Percentiles rank a stretch among this genome's conserved stretches.
phyloP scores from a whole-genome alignment of 2,888 invertebrate species.

The Dynastes hyllus region DNA sequence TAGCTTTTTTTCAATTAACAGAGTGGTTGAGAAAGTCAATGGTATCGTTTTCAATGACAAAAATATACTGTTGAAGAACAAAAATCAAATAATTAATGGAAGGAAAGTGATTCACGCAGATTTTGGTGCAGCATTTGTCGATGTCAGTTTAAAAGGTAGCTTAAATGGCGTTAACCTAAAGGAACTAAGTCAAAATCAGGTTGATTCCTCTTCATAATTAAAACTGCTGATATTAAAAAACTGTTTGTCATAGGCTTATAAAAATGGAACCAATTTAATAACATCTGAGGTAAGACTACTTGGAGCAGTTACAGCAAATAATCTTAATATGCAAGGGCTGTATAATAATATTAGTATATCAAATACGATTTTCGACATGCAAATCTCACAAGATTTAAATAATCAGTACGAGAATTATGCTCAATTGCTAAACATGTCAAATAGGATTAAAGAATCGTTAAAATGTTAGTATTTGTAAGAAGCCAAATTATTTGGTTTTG shows the following conservation, averaged over 20 bases:
- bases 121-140: conserved; percentile 58
- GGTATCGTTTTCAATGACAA: conserved; percentile 63
- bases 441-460: conserved; percentile 64
- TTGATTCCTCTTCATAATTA: conserved; percentile 53
- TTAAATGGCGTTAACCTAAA: conserved; percentile 64
- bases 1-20: conserved; percentile 53
- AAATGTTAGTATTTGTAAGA: conserved; percentile 60
- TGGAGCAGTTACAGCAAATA: conserved; percentile 62
- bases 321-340: conserved; percentile 63
- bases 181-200: conserved; percentile 65
- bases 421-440: conserved; percentile 62
- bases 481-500: neutral
- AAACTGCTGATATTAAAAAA: conserved; percentile 2
- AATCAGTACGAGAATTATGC: conserved; percentile 67
- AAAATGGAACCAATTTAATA: conserved; percentile 11
- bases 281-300: conserved; percentile 62
- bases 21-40: conserved; percentile 66
- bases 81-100: conserved; percentile 69
- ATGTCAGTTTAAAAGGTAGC: conserved; percentile 63
- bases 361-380: conserved; percentile 63
- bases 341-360: conserved; percentile 65
- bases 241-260: conserved; percentile 60
- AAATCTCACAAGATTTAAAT: conserved; percentile 59
- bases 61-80: conserved; percentile 66
- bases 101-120: conserved; percentile 63